These are phyloP conservation scores for Gymnodraco acuticeps DNA, from an alignment of 2,797 vertebrate genomes.

Conservation along the genomic window DNA sequence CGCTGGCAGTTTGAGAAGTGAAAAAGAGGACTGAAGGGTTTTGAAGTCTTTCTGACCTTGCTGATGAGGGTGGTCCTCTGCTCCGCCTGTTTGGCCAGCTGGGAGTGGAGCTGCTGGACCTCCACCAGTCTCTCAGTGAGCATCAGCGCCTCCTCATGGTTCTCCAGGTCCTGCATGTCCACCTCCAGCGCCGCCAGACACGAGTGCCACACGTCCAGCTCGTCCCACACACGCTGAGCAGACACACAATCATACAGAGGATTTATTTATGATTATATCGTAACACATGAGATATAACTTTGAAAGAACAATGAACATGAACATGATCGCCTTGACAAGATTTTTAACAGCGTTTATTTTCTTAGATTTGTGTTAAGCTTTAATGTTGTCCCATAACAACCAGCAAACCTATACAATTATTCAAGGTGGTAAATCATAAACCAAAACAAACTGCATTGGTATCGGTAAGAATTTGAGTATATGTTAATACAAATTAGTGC, in stretches of 20 bases:
- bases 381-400: not conserved
- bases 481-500: no score
- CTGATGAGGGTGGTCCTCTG: slow-evolving; percentile 89
- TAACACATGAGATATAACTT: not conserved
- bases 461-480: no score
- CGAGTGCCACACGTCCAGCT: slow-evolving; percentile 92
- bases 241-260: not conserved
- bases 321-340: not conserved
- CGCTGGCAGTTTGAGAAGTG: not conserved
- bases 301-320: not conserved
- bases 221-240: slow-evolving; percentile 90
- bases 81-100: slow-evolving; percentile 89
- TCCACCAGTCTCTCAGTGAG: slow-evolving; percentile 87
- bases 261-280: not conserved
- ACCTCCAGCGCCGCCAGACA: slow-evolving; percentile 89
- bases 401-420: no score
- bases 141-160: slow-evolving; percentile 83
- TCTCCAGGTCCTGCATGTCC: slow-evolving; percentile 90
- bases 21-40: not conserved
- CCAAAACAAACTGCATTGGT: no score
- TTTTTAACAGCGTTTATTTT: not conserved
- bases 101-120: slow-evolving; percentile 88
- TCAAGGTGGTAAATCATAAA: not conserved
- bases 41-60: slow-evolving; percentile 84
- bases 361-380: not conserved